These are phyloP conservation scores for Cephalotes varians DNA, from an alignment of 2,888 invertebrate species.

Conservation along the genomic window DNA sequence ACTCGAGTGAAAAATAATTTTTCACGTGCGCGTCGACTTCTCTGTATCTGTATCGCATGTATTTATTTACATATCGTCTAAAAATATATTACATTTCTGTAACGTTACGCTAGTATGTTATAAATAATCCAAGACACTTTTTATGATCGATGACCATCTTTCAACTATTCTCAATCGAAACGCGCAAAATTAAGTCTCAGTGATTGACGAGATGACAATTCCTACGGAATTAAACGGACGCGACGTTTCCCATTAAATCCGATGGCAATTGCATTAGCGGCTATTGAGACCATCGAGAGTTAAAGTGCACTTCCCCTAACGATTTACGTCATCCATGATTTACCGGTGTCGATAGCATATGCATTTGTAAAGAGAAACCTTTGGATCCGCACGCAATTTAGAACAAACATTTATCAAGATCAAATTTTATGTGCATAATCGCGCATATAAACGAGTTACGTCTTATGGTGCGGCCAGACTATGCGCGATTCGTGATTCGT, in stretches of 20 bases:
- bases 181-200: conserved; percentile 21
- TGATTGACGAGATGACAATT: conserved; percentile 45
- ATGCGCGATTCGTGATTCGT: too few relatives aligned
- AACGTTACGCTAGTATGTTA: conserved; percentile 13
- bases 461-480: too few relatives aligned
- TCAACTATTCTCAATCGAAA: conserved; percentile 5
- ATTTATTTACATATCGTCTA: conserved; percentile 35
- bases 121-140: conserved; percentile 24
- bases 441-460: background rate
- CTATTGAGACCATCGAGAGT: conserved; percentile 43
- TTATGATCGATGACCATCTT: conserved; percentile 33
- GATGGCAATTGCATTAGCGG: conserved; percentile 64
- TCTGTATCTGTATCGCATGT: conserved; percentile 6
- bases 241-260: conserved; percentile 57
- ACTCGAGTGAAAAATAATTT: conserved; percentile 37
- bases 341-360: conserved; percentile 55
- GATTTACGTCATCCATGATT: conserved; percentile 66
- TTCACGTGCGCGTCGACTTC: conserved; percentile 25
- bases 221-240: conserved; percentile 38
- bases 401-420: background rate
- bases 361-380: conserved; percentile 1
- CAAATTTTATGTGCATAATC: background rate
- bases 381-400: background rate
- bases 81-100: conserved; percentile 34
- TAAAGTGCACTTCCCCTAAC: conserved; percentile 67